Evolutionary conservation across 1,140 invertebrate genomes (phyloP).

Genomic region (Rhyacophila brunnea): DNA sequence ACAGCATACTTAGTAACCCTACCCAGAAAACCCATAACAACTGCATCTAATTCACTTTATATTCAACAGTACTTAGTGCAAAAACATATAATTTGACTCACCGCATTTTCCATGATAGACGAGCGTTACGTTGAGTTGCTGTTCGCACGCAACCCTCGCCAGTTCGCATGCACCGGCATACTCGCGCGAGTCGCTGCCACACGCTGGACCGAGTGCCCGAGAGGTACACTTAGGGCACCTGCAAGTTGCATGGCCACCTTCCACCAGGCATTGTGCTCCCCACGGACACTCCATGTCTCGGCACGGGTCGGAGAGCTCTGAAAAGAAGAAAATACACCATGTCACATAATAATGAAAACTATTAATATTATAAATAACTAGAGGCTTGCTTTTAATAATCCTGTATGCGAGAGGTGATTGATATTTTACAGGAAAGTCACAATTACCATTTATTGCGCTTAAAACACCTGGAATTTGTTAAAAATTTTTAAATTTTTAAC

Average conservation of each 20-base stretch:
- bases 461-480: too few species aligned
- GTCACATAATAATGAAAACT: too few species aligned
- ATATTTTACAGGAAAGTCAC: too few species aligned
- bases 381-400: too few species aligned
- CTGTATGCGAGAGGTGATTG: too few species aligned
- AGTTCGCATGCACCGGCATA: slow-evolving; percentile 80
- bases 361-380: too few species aligned
- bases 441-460: too few species aligned
- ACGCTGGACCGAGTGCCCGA: slow-evolving; percentile 65
- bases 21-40: too few species aligned
- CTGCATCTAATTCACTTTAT: too few species aligned
- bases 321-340: slow-evolving; percentile 38
- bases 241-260: slow-evolving; percentile 70
- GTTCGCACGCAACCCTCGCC: slow-evolving; percentile 69
- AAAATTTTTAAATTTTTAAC: too few species aligned
- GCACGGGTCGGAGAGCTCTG: slow-evolving; percentile 79
- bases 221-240: slow-evolving; percentile 72
- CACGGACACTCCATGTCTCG: slow-evolving; percentile 66
- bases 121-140: slow-evolving; percentile 72
- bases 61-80: too few species aligned
- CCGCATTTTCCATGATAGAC: slow-evolving; percentile 88
- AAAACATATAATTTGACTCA: slow-evolving; percentile 53
- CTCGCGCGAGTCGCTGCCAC: slow-evolving; percentile 70
- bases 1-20: too few species aligned
- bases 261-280: slow-evolving; percentile 74